A percentile compares a stretch with the other conserved stretches of the same genome.
Evolutionary conservation across 2,797 vertebrate species (phyloP).

Genomic region (Potorous gilbertii): DNA sequence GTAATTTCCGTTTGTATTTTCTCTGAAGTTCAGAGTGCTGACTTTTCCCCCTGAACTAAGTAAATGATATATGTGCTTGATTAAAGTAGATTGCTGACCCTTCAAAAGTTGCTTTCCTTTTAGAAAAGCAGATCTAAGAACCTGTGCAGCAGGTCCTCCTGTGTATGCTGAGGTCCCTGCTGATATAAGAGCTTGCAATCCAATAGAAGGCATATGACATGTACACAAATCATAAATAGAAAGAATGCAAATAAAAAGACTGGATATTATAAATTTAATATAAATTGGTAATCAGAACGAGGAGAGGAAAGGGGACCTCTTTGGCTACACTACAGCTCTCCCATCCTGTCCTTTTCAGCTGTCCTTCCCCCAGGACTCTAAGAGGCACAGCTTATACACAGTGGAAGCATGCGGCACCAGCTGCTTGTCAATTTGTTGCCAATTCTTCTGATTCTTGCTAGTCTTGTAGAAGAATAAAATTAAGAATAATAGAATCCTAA

Average conservation of each 20-base stretch:
- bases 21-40: too few species aligned
- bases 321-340: background rate
- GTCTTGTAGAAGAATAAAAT: background rate
- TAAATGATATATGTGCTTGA: too few species aligned
- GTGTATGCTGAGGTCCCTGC: too few species aligned
- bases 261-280: background rate
- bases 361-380: background rate
- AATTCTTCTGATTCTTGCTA: background rate
- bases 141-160: too few species aligned
- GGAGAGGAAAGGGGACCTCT: background rate
- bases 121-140: too few species aligned
- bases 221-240: background rate
- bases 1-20: too few species aligned
- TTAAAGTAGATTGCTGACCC: too few species aligned
- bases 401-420: background rate
- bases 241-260: background rate
- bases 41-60: too few species aligned
- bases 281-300: background rate
- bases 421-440: background rate
- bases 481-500: background rate
- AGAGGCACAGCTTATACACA: background rate
- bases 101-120: too few species aligned
- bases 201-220: background rate
- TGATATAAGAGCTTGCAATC: background rate
- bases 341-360: background rate